Evolutionary conservation across 2,797 vertebrate species (phyloP).

Genomic region (Danio jaintianensis): DNA sequence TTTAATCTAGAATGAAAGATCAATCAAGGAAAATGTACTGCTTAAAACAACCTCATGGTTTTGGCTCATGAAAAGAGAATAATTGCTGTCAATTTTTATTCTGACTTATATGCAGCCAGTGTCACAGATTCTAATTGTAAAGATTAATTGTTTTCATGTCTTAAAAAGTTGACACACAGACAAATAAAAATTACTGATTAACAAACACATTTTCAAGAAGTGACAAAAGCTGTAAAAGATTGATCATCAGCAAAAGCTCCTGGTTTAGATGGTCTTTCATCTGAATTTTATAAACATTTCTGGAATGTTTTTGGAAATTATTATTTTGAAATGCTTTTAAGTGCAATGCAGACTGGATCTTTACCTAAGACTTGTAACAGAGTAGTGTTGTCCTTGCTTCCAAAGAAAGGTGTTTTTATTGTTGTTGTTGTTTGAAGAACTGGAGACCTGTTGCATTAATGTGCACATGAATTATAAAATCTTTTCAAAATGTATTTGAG

Average conservation of each 20-base stretch:
- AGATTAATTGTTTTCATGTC: background rate
- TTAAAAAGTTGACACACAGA: background rate
- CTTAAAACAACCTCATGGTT: background rate
- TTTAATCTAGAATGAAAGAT: background rate
- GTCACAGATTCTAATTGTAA: background rate
- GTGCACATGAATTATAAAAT: too few relatives aligned
- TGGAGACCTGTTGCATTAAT: too few relatives aligned
- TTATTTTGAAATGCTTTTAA: slow-evolving; percentile 8
- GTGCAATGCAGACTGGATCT: background rate
- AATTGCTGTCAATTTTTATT: background rate
- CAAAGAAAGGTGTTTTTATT: background rate
- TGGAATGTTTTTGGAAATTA: background rate
- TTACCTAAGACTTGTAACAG: background rate
- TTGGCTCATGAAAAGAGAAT: background rate
- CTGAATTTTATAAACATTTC: background rate
- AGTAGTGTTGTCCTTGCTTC: background rate
- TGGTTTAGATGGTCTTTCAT: too few relatives aligned
- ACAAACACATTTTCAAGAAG: background rate
- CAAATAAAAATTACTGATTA: background rate
- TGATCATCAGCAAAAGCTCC: too few relatives aligned
- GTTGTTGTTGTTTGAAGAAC: background rate
- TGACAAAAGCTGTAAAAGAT: background rate
- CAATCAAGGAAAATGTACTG: background rate
- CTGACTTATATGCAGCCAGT: background rate
- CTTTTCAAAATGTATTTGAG: too few relatives aligned